Evolutionary conservation across 1,140 invertebrate species (phyloP), one percentile per base, ranked within the genome.

Genomic region (Anadara kagoshimensis): DNA sequence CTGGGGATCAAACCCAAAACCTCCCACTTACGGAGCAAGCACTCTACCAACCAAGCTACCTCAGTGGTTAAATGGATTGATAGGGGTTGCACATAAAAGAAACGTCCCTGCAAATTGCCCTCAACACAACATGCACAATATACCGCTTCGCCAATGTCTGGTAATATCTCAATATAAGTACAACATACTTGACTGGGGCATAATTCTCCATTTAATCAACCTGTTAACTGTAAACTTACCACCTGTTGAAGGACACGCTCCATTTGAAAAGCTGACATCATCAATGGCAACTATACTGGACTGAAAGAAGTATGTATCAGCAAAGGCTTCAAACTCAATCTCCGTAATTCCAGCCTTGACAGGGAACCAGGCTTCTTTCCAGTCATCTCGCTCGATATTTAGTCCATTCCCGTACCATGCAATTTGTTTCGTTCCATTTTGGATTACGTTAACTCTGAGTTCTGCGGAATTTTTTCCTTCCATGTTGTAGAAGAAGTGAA

Each of bases 401-500:
- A 61, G 47, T 22, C 71, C 71, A 56, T 73, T 67, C 43, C 16
- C 51, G 18, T 66, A 45, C 20, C 61, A 62, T 16, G 56, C 26
- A 16, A 62, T 22, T 4, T 26, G n/a, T 1, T 53, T 44, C 20
- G 8, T 54, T 16, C 41, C 36, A 45, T 51, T 62, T 16, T 18
- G 29, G 11, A 18, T 22, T n/a, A 74, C 24, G 8, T 63, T 51
- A 18, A 64, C 66, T 14, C 29, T 68, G 0, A 74, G 53, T 57
- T 69, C 51, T 10, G 72, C 66, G 11, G 66, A 45, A 1, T 45
- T 29, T 0, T 53, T 59, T n/a, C 66, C 72, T 36, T 69, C 65
- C 59, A 74, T 69, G 66, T 74, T 74, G 51, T 74, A 74, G 36
- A 69, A 58, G 20, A 74, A 69, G 16, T 47, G 63, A 0, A 74